Conservation (phyloP, 1,140 invertebrate species). For the Aphelenchoides besseyi region DNA sequence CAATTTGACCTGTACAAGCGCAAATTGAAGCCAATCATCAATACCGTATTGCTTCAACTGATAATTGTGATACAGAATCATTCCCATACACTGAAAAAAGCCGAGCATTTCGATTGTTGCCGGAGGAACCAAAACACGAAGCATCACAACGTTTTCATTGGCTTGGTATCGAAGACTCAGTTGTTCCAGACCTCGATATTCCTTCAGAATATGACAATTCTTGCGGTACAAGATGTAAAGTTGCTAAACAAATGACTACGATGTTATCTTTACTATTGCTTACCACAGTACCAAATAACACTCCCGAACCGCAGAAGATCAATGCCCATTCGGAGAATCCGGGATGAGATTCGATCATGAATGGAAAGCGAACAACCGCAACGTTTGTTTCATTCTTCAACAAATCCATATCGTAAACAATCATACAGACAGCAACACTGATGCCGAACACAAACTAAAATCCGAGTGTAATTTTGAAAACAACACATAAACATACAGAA, state of each 20-base stretch:
- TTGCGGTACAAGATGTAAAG: neutral
- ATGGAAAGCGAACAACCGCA: neutral
- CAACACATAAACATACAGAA: neutral
- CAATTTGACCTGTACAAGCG: neutral
- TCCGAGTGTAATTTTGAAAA: neutral
- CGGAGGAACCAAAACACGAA: neutral
- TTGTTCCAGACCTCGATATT: neutral
- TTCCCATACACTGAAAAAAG: neutral
- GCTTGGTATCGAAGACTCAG: slow-evolving; percentile 1
- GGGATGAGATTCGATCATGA: slow-evolving; percentile 3
- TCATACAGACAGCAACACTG: neutral
- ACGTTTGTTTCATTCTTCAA: neutral
- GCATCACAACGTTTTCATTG: slow-evolving; percentile 8
- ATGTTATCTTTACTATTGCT: neutral
- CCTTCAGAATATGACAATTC: neutral
- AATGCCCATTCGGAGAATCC: neutral
- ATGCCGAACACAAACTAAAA: neutral
- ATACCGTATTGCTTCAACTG: neutral
- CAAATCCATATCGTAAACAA: neutral
- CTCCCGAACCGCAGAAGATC: neutral
- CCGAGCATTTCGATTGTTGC: neutral
- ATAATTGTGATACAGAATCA: neutral
- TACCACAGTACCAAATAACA: neutral
- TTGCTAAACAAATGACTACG: slow-evolving; percentile 10
- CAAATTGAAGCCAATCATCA: neutral